Evolutionary conservation across 2,113 vertebrate genomes (phyloP), one percentile per base, ranked within the genome.

Genomic region (Todiramphus chloris): DNA sequence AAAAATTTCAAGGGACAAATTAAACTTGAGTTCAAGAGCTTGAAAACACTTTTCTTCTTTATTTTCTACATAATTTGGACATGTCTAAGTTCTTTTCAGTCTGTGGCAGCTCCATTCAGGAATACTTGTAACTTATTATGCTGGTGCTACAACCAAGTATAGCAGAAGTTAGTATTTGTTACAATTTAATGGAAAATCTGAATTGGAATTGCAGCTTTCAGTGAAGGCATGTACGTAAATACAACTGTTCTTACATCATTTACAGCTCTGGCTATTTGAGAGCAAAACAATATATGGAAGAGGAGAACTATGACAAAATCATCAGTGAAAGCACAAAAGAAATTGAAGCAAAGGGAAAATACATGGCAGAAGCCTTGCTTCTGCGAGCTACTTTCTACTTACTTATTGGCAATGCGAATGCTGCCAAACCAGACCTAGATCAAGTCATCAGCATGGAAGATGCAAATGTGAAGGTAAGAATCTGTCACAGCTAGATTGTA

Each of bases 291-390:
- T 99, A 99, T 96, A 99, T 99, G 99, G 99, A 99, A 95, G 99
- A 99, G 97, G 99, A 99, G 97, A 99, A 99, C 95, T 99, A 99
- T 51, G 99, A 99, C 97, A 99, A 99, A 98, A 99, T 99, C 92
- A 99, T 99, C 98, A 99, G 99, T 53, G 99, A 99, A 96, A 99
- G 99, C 98, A 99, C 99, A 89, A 99, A 99, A 98, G 99, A 99
- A 98, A 98, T 99, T 20, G 99, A 99, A 64, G 98, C 98, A 28
- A 97, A 98, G 66, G 99, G 99, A 63, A 99, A 98, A 96, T 99
- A 99, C 97, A 97, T 97, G 37, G 99, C 99, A 17, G 99, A 99
- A 98, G 99, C 99, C 33, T 98, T 99, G 94, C 97, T 99, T 92
- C 98, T 99, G 62, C 98, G 99, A 63, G 99, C 99, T 91, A 99